Percentiles rank a stretch among this genome's conserved stretches.
Evolutionary conservation across 2,113 vertebrate genomes (phyloP).

Genomic region (Martes martes): DNA sequence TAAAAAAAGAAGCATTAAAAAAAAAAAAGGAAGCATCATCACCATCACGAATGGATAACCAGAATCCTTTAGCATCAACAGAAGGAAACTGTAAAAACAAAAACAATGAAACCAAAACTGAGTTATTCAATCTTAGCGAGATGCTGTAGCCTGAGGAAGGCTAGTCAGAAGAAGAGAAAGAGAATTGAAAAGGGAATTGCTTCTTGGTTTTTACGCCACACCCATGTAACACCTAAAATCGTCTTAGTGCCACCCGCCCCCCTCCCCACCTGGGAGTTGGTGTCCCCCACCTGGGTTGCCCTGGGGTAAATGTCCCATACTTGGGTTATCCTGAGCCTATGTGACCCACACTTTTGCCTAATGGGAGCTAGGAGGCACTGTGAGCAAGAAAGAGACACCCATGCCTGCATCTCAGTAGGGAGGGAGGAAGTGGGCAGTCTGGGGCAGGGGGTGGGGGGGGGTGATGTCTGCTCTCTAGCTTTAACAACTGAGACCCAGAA

Average conservation of each 20-base stretch:
- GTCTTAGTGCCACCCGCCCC: background rate
- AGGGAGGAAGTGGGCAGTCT: accelerated
- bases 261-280: too few species aligned
- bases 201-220: accelerated
- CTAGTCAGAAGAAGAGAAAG: background rate
- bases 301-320: background rate
- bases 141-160: background rate
- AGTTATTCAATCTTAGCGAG: background rate
- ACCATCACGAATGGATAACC: background rate
- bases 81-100: background rate
- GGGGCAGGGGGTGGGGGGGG: too few species aligned
- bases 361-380: background rate
- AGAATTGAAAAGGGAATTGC: background rate
- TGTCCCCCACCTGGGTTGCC: background rate
- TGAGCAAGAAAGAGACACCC: background rate
- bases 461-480: background rate
- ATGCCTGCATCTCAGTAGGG: accelerated
- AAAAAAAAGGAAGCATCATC: background rate
- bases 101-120: background rate
- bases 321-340: background rate
- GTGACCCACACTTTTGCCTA: background rate
- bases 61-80: background rate
- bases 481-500: background rate
- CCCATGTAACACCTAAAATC: background rate
- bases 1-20: background rate